Evolutionary conservation across 2,888 invertebrate genomes (phyloP), one percentile per base, ranked within the genome.

Genomic region (Papilio gigon): DNA sequence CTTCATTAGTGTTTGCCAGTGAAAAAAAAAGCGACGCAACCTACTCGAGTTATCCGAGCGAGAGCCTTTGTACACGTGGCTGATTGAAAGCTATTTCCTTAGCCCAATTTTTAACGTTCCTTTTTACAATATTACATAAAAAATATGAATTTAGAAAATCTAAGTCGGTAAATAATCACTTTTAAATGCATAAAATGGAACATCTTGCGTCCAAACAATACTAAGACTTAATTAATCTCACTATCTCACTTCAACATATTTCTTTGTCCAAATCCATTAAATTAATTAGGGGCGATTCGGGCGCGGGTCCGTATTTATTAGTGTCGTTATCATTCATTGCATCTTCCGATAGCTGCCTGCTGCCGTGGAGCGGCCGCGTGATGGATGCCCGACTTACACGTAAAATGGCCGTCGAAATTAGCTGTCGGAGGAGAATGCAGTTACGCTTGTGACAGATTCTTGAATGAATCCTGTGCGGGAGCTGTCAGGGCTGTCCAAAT

Each of bases 211-310:
- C 83, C 84, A 83, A 89, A 87, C 87, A 87, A 84, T 84, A 79
- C 79, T 77, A 77, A 80, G 78, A 76, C 79, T 77, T 80, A 83
- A 88, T 90, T 86, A 88, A 89, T 90, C 88, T 87, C 83, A 89
- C 90, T 91, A 91, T 90, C 89, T 90, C 86, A 83, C 83, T 86
- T 86, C 87, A 56, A 90, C 89, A 90, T 89, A 91, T 89, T 91
- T 91, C 90, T 90, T 90, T 90, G 90, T 91, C 89, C 89, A 89
- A 90, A 90, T 90, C 89, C 91, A 91, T 90, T 91, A 90, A 90
- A 90, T 91, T 91, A 90, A 92, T 91, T 91, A 90, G 88, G 80
- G 81, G 81, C 84, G 85, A 88, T 90, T 90, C 85, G 84, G 87
- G 89, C 86, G 88, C 87, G 88, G 86, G 85, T 86, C 80, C 82